phyloP scores from a whole-genome alignment of 2,797 vertebrate genomes.

The Clarias laeviceps region DNA sequence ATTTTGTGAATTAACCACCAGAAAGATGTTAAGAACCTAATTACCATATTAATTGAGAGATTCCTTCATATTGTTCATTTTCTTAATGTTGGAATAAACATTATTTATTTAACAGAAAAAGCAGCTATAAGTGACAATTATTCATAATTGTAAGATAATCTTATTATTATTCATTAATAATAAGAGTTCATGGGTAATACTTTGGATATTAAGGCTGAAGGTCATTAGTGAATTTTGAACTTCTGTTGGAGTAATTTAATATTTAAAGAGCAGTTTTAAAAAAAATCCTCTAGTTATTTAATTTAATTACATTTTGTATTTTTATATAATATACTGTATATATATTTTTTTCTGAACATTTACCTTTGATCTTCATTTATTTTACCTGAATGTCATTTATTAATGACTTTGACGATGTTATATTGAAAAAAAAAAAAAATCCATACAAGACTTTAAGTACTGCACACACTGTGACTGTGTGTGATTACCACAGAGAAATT shows the following conservation, averaged over 20 bases:
- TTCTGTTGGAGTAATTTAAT: not conserved
- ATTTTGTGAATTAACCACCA: conserved; percentile 14
- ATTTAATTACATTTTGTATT: too few relatives aligned
- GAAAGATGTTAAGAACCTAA: conserved; percentile 13
- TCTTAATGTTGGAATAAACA: not conserved
- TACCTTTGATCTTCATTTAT: not conserved
- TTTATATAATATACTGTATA: too few relatives aligned
- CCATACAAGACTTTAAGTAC: not conserved
- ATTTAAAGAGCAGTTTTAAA: not conserved
- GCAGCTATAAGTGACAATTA: not conserved
- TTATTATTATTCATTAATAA: too few relatives aligned
- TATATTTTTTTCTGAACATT: not conserved
- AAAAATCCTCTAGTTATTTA: too few relatives aligned
- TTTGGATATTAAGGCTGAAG: not conserved
- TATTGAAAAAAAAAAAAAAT: not conserved
- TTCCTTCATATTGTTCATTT: not conserved
- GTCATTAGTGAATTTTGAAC: not conserved
- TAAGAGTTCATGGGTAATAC: not conserved
- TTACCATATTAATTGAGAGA: not conserved
- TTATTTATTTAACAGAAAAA: not conserved
- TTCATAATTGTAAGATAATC: too few relatives aligned
- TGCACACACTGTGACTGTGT: not conserved
- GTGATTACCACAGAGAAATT: not conserved
- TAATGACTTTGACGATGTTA: not conserved
- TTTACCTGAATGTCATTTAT: not conserved